Percentiles rank a stretch among this genome's conserved stretches.
Evolutionary conservation across 2,113 vertebrate genomes (phyloP).

Genomic region (Catharus fuscescens): DNA sequence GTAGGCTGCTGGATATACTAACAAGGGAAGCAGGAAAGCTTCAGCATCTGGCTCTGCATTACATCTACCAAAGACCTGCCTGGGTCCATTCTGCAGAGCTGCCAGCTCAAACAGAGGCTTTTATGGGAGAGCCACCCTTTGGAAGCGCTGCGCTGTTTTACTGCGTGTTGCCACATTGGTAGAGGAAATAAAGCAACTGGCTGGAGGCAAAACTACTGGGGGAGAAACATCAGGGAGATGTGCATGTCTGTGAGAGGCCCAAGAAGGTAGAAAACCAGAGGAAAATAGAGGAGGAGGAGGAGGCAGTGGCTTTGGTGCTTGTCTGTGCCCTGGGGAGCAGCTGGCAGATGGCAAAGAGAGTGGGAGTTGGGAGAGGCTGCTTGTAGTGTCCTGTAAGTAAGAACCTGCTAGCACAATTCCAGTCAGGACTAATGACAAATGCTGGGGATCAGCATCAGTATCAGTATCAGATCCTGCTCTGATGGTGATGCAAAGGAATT

Average conservation of each 20-base stretch:
- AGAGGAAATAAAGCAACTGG: not conserved
- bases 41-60: not conserved
- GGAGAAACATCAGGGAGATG: not conserved
- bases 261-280: not conserved
- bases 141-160: not conserved
- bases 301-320: not conserved
- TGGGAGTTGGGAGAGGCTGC: not conserved
- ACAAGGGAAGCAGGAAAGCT: not conserved
- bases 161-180: rapidly evolving
- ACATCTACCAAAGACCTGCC: not conserved
- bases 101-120: not conserved
- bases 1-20: not conserved
- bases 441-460: not conserved
- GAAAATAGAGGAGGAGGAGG: not conserved
- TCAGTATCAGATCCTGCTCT: not conserved
- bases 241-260: not conserved
- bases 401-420: not conserved
- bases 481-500: not conserved
- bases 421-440: not conserved
- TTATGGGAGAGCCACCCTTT: not conserved
- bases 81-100: not conserved
- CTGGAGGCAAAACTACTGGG: not conserved
- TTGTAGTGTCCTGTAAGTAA: not conserved
- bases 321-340: not conserved
- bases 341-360: not conserved